Evolutionary conservation across 1,140 invertebrate species (phyloP).

Genomic region (Hycleus phaleratus): DNA sequence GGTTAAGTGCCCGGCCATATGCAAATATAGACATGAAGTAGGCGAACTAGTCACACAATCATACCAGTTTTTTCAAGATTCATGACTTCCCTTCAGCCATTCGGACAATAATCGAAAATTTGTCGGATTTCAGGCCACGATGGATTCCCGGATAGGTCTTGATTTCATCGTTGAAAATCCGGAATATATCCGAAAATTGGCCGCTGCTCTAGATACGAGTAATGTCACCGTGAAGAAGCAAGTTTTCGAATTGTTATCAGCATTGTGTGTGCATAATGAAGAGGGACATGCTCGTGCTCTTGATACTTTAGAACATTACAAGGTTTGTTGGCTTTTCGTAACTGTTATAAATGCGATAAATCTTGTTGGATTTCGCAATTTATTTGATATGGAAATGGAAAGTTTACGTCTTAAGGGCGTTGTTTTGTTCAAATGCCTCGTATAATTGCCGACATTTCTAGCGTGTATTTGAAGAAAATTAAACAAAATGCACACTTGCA

Average conservation of each 20-base stretch:
- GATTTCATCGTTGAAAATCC: constrained; percentile 91
- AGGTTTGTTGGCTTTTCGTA: constrained; percentile 48
- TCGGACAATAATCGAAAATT: too few species aligned
- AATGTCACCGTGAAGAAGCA: constrained; percentile 85
- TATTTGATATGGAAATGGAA: too few species aligned
- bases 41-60: constrained; percentile 12
- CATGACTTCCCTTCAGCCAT: too few species aligned
- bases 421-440: too few species aligned
- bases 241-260: constrained; percentile 83
- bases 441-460: too few species aligned
- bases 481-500: too few species aligned
- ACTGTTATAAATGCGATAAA: too few species aligned
- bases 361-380: too few species aligned
- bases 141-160: constrained; percentile 82
- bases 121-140: constrained; percentile 32
- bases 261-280: constrained; percentile 80
- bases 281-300: constrained; percentile 77
- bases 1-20: neutral
- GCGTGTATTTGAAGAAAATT: too few species aligned
- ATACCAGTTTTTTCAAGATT: neutral
- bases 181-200: constrained; percentile 85
- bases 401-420: too few species aligned
- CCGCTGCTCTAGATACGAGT: constrained; percentile 76
- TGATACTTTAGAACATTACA: constrained; percentile 80
- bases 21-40: constrained; percentile 14